phyloP scores from a whole-genome alignment of 2,888 invertebrate genomes.

The Odontothrips loti region DNA sequence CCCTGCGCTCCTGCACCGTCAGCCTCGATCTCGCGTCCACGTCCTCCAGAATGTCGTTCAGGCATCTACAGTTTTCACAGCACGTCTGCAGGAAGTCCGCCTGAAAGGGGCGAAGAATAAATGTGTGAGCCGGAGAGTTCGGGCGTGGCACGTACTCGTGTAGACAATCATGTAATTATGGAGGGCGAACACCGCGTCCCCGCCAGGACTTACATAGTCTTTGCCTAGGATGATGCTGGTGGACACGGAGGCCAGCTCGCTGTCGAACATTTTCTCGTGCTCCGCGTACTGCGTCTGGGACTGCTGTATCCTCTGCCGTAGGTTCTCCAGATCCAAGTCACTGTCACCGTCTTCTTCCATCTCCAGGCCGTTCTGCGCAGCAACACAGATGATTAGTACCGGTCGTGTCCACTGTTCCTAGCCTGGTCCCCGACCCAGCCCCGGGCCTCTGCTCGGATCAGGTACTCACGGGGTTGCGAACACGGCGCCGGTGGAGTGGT shows the following conservation, averaged over 20 bases:
- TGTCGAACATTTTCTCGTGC: conserved; percentile 56
- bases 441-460: too few species aligned
- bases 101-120: conserved; percentile 50
- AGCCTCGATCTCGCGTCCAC: conserved; percentile 45
- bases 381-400: too few species aligned
- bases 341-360: background rate
- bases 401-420: too few species aligned
- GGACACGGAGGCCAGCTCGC: conserved; percentile 47
- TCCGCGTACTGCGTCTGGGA: conserved; percentile 59
- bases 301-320: conserved; percentile 59
- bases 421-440: too few species aligned
- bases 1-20: conserved; percentile 55
- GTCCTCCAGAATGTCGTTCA: conserved; percentile 62
- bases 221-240: conserved; percentile 39
- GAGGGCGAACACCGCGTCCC: too few species aligned
- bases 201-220: conserved; percentile 42
- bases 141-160: too few species aligned
- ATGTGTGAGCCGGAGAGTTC: conserved; percentile 38
- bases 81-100: conserved; percentile 80
- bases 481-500: conserved; percentile 30
- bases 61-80: conserved; percentile 77
- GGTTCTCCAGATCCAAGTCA: conserved; percentile 52
- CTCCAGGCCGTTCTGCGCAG: background rate
- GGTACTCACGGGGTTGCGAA: conserved; percentile 33
- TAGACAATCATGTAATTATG: too few species aligned